A percentile compares a stretch with the other conserved stretches of the same genome.
phyloP scores from a whole-genome alignment of 1,140 invertebrate genomes.

The Chrysopa pallens region DNA sequence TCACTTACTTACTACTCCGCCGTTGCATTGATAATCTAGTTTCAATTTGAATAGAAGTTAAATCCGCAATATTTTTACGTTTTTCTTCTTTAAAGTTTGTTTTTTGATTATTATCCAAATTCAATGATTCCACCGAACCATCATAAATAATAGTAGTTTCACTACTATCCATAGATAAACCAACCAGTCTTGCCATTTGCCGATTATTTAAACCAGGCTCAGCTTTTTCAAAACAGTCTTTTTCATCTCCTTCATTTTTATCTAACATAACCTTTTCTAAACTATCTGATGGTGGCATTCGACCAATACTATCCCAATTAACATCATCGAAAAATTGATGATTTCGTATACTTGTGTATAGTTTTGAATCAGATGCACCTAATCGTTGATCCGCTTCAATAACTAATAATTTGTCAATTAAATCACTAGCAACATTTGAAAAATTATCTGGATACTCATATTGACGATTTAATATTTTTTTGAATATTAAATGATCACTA shows the following conservation, averaged over 20 bases:
- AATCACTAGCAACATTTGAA: conserved; percentile 59
- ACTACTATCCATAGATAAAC: background rate
- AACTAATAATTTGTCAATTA: conserved; percentile 75
- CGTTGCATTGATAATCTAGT: background rate
- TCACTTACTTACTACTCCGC: background rate
- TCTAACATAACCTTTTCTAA: conserved; percentile 15
- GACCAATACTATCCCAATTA: conserved; percentile 67
- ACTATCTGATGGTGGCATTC: conserved; percentile 51
- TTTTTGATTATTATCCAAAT: conserved; percentile 32
- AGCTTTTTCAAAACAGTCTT: background rate
- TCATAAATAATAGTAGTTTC: background rate
- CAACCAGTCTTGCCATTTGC: background rate
- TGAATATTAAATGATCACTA: conserved; percentile 93
- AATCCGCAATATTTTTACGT: conserved; percentile 47
- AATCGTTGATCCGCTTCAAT: conserved; percentile 61
- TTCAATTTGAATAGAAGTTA: background rate
- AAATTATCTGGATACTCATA: conserved; percentile 91
- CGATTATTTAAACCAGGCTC: background rate
- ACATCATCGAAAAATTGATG: conserved; percentile 76
- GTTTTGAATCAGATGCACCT: conserved; percentile 58
- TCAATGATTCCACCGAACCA: conserved; percentile 23
- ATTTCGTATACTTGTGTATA: conserved; percentile 63
- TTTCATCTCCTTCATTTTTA: background rate
- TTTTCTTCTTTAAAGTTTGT: conserved; percentile 56
- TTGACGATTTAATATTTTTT: conserved; percentile 82